phyloP scores from a whole-genome alignment of 2,797 vertebrate species.

The Podarcis lilfordi region DNA sequence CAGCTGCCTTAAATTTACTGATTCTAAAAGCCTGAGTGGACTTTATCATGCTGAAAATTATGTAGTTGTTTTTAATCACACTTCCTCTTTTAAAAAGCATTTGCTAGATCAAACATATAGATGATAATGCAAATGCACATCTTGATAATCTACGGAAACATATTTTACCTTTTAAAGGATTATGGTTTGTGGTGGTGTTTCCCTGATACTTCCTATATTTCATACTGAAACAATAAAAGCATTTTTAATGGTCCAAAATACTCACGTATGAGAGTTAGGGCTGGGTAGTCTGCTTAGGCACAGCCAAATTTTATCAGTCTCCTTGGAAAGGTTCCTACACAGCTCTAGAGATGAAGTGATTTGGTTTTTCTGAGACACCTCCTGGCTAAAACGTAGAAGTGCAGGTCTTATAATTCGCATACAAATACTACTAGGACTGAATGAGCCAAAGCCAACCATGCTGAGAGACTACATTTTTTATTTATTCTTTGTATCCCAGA shows the following conservation, averaged over 20 bases:
- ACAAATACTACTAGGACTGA: slow-evolving; percentile 41
- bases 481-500: neutral
- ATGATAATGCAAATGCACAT: slow-evolving; percentile 52
- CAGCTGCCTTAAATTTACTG: slow-evolving; percentile 51
- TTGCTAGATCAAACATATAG: slow-evolving; percentile 32
- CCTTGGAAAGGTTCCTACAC: slow-evolving; percentile 7
- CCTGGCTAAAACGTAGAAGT: slow-evolving; percentile 22
- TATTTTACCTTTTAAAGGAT: slow-evolving; percentile 54
- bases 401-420: slow-evolving; percentile 3
- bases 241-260: neutral
- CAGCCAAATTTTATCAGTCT: neutral
- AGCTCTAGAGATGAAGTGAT: slow-evolving; percentile 1
- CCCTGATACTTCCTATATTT: slow-evolving; percentile 22
- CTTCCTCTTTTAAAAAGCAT: slow-evolving; percentile 47
- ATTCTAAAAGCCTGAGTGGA: slow-evolving; percentile 47
- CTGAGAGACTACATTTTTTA: neutral
- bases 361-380: slow-evolving; percentile 28
- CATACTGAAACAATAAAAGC: neutral
- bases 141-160: slow-evolving; percentile 18
- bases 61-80: neutral
- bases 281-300: neutral
- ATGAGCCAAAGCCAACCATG: slow-evolving; percentile 25
- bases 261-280: slow-evolving; percentile 8
- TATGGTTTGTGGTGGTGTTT: slow-evolving; percentile 50
- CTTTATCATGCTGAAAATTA: slow-evolving; percentile 47